Evolutionary conservation across 2,113 vertebrate species (phyloP), one percentile per base, ranked within the genome.

Genomic region (Carassius auratus): DNA sequence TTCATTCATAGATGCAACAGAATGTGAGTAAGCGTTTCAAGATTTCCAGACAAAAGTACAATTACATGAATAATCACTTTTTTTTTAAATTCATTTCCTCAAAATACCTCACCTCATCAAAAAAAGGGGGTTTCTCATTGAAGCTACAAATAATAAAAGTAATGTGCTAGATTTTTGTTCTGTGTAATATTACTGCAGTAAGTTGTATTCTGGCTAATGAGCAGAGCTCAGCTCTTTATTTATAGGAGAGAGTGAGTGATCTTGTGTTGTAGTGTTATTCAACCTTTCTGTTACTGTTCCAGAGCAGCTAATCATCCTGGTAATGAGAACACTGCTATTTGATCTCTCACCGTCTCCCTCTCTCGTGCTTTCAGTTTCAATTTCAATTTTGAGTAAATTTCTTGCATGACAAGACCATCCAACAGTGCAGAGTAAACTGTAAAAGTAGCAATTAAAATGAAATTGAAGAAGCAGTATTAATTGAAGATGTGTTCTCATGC

Each of bases 271-370:
- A 66, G 23, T 66, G 9, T 74, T 42, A 42, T 79, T 78, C 26
- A 78, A 19, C 5, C 76, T n/a, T 38, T 13, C 5, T n/a, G 30
- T 36, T 62, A n/a, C 77, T 62, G 21, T 64, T 80, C 36, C 59
- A 64, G 21, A 62, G 77, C 81, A 38, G 48, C 23, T 81, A 76
- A 89, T 75, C 21, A 85, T 68, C 23, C 50, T 23, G 21, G 3
- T 69, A 69, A 87, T 76, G 68, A 38, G 38, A 77, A 64, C 36
- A 30, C 23, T 68, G 19, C 14, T 71, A 17, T 80, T 23, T 57
- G 33, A 6, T 84, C 13, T 59, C 73, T 52, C 52, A 52, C 45
- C 26, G 26, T 57, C 64, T 84, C 64, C 61, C 8, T 23, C 1
- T 61, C 12, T 21, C 23, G 36, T 3, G 26, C 78, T 75, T 33